Evolutionary conservation across 64 coral and sea anemone species (phyloP), one percentile per base, ranked within the genome.

Genomic region (Orbicella faveolata): DNA sequence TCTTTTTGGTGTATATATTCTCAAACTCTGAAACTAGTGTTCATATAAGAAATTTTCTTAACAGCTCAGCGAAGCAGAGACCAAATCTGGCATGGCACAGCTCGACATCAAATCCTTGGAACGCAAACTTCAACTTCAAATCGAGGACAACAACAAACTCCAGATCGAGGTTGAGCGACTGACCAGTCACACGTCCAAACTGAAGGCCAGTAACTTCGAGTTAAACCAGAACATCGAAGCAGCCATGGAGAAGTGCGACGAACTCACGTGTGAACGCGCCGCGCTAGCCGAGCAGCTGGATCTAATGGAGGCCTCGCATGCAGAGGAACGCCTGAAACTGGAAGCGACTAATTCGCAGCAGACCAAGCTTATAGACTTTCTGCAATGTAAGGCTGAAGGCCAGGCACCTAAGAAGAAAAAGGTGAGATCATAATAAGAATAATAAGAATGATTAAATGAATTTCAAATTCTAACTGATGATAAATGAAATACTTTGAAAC

Each of bases 351-450:
- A 80, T 21, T 92, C 97, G 57, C 97, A 99, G 19, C 97, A 99
- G 76, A 93, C 94, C 8, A 99, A 99, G 17, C 91, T 99, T 20
- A 99, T 99, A 30, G 97, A 99, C 79, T 99, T 99, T 61, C 79
- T 99, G 15, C 97, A 99, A 75, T 99, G 90, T 19, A 99, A 99
- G 79, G 73, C 93, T 2, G 97, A 99, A 75, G 85, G 91, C 20
- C 88, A 83, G 41, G 75, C 79, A 4, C 74, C 90, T 21, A 99
- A 99, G 34, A 97, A 97, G 92, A 97, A 88, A 70, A 97, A 97
- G 92, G 95, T 96, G 62, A 11, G 75, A 4, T 36, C 18, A 33
- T 34, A 14, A 8, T 17, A 0, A n/a, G n/a, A n/a, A 9, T 10
- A 20, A 52, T 25, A 11, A 70, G 10, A 26, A 11, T 70, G 20